Conservation (phyloP, 2,797 vertebrate genomes). For the Gymnothorax reevesii region DNA sequence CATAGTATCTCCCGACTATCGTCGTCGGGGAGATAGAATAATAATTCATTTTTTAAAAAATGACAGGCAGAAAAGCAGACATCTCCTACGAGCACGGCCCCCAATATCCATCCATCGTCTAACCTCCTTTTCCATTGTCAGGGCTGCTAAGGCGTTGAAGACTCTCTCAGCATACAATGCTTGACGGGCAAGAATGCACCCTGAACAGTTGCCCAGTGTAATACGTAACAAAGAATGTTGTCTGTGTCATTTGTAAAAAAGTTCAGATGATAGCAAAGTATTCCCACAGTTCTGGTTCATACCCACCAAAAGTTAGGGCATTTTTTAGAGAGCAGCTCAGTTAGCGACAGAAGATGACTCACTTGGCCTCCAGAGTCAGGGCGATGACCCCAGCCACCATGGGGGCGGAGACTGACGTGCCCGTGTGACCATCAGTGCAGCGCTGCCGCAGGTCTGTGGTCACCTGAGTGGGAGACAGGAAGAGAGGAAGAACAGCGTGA, state of each 20-base stretch:
- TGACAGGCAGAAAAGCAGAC: too few relatives aligned
- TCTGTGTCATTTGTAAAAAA: background rate
- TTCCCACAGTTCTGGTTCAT: background rate
- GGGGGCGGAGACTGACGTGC: constrained; percentile 87
- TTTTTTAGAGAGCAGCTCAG: background rate
- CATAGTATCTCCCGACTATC: too few relatives aligned
- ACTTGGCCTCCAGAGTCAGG: constrained; percentile 90
- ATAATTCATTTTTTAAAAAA: too few relatives aligned
- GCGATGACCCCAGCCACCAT: constrained; percentile 84
- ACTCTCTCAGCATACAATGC: too few relatives aligned
- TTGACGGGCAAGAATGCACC: too few relatives aligned
- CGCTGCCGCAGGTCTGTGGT: constrained; percentile 82
- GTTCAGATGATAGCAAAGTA: background rate
- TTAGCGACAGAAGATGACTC: constrained; percentile 53
- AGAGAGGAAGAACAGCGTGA: background rate
- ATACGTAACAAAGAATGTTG: background rate
- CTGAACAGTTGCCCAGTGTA: background rate
- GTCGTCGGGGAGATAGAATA: too few relatives aligned
- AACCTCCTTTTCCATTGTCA: too few relatives aligned
- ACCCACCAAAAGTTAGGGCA: background rate
- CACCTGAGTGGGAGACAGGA: constrained; percentile 64
- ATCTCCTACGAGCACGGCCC: too few relatives aligned
- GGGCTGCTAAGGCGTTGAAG: too few relatives aligned
- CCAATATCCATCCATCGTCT: too few relatives aligned
- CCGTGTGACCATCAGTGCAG: constrained; percentile 84